Percentiles rank a stretch among this genome's conserved stretches.
Evolutionary conservation across 1,140 invertebrate genomes (phyloP).

Genomic region (Acyrthosiphon pisum): DNA sequence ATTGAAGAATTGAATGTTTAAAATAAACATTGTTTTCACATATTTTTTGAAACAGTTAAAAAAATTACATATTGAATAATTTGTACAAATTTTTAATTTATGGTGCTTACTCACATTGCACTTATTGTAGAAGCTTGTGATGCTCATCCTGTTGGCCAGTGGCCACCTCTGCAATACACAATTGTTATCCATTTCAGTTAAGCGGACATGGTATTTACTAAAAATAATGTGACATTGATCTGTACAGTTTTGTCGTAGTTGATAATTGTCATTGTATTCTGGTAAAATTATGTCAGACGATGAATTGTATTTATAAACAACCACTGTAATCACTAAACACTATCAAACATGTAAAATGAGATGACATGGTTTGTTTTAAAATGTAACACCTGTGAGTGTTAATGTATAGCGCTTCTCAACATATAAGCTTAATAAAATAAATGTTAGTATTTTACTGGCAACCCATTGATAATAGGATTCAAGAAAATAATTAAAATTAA

Average conservation of each 20-base stretch:
- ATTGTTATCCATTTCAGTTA: neutral
- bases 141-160: neutral
- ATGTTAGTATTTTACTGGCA: neutral
- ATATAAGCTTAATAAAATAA: neutral
- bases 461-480: neutral
- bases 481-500: slow-evolving; percentile 13
- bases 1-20: neutral
- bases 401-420: neutral
- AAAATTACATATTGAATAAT: neutral
- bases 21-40: neutral
- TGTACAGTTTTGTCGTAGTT: neutral
- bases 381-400: neutral
- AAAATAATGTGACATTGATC: neutral
- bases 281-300: neutral
- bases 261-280: neutral
- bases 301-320: neutral
- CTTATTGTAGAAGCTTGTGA: neutral
- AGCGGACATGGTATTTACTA: neutral
- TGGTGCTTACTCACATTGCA: neutral
- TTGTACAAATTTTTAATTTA: neutral
- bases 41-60: neutral
- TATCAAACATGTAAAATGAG: neutral
- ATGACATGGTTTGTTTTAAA: neutral
- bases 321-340: slow-evolving; percentile 32
- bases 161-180: neutral